Base-by-base conservation (phyloP, 2,113 vertebrate genomes). In the Naja naja region DNA sequence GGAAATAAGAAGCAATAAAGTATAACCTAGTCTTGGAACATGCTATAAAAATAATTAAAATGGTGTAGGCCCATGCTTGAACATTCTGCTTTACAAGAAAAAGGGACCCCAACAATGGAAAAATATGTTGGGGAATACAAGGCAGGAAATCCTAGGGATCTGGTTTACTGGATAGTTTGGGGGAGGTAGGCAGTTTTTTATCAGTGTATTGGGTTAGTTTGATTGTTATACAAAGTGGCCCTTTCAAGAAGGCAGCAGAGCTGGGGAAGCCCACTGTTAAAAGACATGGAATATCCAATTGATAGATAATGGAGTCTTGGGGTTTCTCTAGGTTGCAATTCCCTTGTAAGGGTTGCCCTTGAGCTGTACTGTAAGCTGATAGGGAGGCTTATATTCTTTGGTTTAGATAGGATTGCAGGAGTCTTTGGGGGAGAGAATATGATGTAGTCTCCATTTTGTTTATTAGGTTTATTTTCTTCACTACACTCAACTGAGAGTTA, bases 1-100 rank as follows among this genome's bases (percentile, higher is more conserved):
- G 91, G 94, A 39, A 27, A 95, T 94, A 88, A 3, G 1, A 93
- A 54, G 89, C 91, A 93, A 91, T 85, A 93, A 85, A 4, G 47
- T 49, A 56, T 74, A 3, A 2, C 49, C 74, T 30, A 87, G 11
- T 85, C 87, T 87, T 91, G 27, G 25, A 25, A 20, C 23, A 91
- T 27, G 7, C 45, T 4, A 14, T 10, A 39, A 92, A 69, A 47
- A 53, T 25, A 88, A 34, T 69, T 69, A 87, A 34, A 92, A 69
- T 27, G 6, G 27, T 64, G 25, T 34, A 22, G 45, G 49, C 1
- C 45, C 22, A 52, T 49, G 16, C 74, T 43, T 87, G 14, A 52
- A 52, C 25, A 87, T 52, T 27, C 27, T 87, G 43, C 6, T 30
- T 16, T 52, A 87, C 25, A 27, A 87, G 86, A 87, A 52, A 81